Percentiles rank a stretch among this genome's conserved stretches.
Conservation (phyloP, 2,888 invertebrate species). For the Polymixis lichenea region DNA sequence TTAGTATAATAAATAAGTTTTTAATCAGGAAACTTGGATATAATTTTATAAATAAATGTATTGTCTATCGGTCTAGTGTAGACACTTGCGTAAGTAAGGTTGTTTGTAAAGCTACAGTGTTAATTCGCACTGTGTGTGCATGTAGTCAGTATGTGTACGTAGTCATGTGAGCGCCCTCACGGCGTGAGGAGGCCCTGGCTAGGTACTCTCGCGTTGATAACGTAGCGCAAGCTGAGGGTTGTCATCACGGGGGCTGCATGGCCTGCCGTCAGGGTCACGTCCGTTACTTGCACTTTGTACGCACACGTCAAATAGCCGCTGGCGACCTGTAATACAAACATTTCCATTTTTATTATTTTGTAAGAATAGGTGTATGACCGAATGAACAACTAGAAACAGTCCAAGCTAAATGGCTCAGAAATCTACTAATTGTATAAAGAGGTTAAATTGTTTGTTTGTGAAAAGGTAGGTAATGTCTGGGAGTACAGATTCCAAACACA, state of each 20-base stretch:
- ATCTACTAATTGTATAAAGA: neutral
- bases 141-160: constrained; percentile 30
- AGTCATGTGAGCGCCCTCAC: constrained; percentile 71
- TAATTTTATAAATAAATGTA: constrained; percentile 54
- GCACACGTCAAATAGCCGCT: constrained; percentile 62
- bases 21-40: constrained; percentile 43
- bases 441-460: neutral
- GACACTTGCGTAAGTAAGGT: constrained; percentile 56
- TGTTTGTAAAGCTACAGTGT: constrained; percentile 49
- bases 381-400: neutral
- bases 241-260: constrained; percentile 36
- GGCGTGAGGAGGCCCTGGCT: constrained; percentile 70
- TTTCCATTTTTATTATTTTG: neutral
- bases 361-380: neutral
- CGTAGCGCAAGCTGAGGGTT: constrained; percentile 57
- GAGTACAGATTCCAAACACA: neutral
- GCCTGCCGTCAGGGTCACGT: constrained; percentile 51
- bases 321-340: constrained; percentile 63
- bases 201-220: constrained; percentile 19
- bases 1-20: constrained; percentile 52
- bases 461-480: no score
- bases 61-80: constrained; percentile 48
- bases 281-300: constrained; percentile 59
- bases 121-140: constrained; percentile 40
- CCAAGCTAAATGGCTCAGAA: neutral